A percentile compares a stretch with the other conserved stretches of the same genome.
These are phyloP conservation scores for Drosophila anomalipes DNA, from an alignment of 2,888 invertebrate genomes.

Conservation along the genomic window DNA sequence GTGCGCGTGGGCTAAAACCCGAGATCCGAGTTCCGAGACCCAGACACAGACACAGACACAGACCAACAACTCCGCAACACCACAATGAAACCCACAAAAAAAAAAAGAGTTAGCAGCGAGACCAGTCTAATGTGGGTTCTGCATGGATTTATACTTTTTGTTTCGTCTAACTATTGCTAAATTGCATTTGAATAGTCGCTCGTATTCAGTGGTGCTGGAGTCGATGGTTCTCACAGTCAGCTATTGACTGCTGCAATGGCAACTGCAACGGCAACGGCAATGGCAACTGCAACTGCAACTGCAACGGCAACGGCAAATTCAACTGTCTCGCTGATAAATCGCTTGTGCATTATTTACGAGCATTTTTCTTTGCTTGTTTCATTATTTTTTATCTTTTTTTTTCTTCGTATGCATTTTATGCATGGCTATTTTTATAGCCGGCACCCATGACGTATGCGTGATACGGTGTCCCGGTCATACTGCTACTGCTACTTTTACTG, in stretches of 20 bases:
- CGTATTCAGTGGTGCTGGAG: conserved; percentile 14
- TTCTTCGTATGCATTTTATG: conserved; percentile 45
- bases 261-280: conserved; percentile 33
- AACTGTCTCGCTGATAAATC: conserved; percentile 69
- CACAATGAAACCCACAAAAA: conserved; percentile 26
- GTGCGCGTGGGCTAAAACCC: conserved; percentile 44
- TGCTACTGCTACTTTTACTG: conserved; percentile 8
- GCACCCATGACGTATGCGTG: conserved; percentile 71
- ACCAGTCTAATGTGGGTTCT: conserved; percentile 46
- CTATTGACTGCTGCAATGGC: conserved; percentile 30
- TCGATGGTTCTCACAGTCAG: conserved; percentile 26
- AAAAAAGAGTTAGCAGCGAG: conserved; percentile 9
- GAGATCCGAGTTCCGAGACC: conserved; percentile 25
- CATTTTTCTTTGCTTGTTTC: conserved; percentile 16
- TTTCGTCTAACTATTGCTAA: conserved; percentile 60
- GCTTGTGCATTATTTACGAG: conserved; percentile 63
- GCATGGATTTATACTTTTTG: conserved; percentile 11
- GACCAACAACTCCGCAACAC: conserved; percentile 12
- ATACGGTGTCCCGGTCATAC: conserved; percentile 44
- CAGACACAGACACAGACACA: conserved; percentile 13
- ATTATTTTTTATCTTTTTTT: neutral
- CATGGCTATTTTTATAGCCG: conserved; percentile 65
- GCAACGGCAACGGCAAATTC: conserved; percentile 42
- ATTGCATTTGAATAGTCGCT: conserved; percentile 64
- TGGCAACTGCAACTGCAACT: conserved; percentile 17